Base-by-base conservation (phyloP, 1,140 invertebrate species). In the Trachelipus rathkii region DNA sequence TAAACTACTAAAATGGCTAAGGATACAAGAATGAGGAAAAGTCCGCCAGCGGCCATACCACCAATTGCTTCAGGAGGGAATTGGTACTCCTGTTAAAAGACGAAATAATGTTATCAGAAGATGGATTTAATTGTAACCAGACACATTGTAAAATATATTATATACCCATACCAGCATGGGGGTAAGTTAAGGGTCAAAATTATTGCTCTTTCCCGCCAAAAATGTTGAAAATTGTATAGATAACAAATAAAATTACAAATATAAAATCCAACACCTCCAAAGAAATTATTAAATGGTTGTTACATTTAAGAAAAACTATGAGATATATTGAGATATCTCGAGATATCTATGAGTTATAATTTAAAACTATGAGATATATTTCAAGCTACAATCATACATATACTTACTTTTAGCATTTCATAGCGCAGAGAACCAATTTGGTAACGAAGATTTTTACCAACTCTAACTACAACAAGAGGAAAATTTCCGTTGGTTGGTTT, bases 1-100 rank as follows among this genome's bases (percentile, higher is more conserved):
- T 96, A 96, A 80, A 96, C 90, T 44, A 96, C 89, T 66, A 97
- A 87, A 23, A 97, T 91, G 68, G 95, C 88, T 78, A 95, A 88
- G 82, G 95, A 92, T 53, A 97, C 88, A 45, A 96, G 87, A 19
- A 96, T 88, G 43, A 98, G 89, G 77, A 94, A 87, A 70, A 93
- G 88, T 2, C 93, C 92, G 0, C 92, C 93, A n/a, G 92, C 90
- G 11, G 93, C 91, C 81, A 95, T 93, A 43, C 93, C 92, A 43
- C 91, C 91, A 74, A 96, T 91, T 0, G 93, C 93, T 86, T 95
- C 93, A 0, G 92, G 91, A 10, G 92, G 92, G 84, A 96, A 92
- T 45, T 91, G 89, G 82, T 93, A 82, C 77, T 81, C 79, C 79
- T 81, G 74, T 19, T 68, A 23, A n/a, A 21, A 33, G 33, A 33